Conservation (phyloP, 2,797 vertebrate genomes). For the Cyclura pinguis region DNA sequence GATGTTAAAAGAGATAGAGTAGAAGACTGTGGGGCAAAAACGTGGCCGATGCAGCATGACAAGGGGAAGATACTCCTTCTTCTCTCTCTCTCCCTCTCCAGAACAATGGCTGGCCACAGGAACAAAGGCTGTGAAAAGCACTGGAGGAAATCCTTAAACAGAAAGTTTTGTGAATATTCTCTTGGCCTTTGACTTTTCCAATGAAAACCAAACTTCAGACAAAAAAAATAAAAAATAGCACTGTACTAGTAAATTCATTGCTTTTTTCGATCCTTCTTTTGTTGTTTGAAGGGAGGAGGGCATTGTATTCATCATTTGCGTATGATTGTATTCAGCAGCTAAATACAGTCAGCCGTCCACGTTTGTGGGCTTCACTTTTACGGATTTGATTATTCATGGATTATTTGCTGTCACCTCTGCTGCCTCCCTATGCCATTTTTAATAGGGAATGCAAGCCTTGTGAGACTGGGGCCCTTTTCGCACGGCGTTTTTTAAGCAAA, state of each 20-base stretch:
- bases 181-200: not conserved
- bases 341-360: not conserved
- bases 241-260: not conserved
- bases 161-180: not conserved
- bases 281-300: not conserved
- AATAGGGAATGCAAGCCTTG: too few relatives aligned
- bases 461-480: too few relatives aligned
- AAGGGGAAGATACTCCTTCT: not conserved
- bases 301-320: not conserved
- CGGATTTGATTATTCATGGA: too few relatives aligned
- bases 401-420: too few relatives aligned
- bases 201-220: not conserved
- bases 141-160: not conserved
- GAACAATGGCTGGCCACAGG: not conserved
- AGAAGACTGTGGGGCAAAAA: not conserved
- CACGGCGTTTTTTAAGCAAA: too few relatives aligned
- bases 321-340: not conserved
- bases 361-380: too few relatives aligned
- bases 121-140: not conserved
- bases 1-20: not conserved
- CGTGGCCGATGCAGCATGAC: not conserved
- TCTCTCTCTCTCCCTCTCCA: too few relatives aligned
- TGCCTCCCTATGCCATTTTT: too few relatives aligned
- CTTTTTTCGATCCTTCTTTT: not conserved
- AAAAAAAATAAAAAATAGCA: not conserved